Percentiles rank a stretch among this genome's conserved stretches.
phyloP scores from a whole-genome alignment of 2,888 invertebrate genomes.

The Hirudinaria manillensis region DNA sequence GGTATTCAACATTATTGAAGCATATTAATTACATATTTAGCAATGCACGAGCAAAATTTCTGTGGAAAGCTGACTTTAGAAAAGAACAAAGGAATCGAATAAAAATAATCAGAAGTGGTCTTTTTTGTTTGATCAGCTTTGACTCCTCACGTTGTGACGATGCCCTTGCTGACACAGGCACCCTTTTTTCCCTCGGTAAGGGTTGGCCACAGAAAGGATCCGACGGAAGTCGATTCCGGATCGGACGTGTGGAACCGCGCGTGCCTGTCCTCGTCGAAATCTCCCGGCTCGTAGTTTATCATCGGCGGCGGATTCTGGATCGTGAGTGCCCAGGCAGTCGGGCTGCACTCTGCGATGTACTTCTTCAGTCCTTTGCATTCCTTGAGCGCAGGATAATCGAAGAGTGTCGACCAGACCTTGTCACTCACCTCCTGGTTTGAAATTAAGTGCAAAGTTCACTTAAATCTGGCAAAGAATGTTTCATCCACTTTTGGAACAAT shows the following conservation, averaged over 20 bases:
- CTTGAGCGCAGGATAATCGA: slow-evolving; percentile 84
- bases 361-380: slow-evolving; percentile 67
- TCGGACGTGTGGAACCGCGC: slow-evolving; percentile 73
- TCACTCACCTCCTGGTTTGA: slow-evolving; percentile 59
- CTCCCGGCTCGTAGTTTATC: slow-evolving; percentile 59
- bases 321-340: slow-evolving; percentile 78
- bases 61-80: too few relatives aligned
- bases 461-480: too few relatives aligned
- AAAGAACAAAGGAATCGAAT: too few relatives aligned
- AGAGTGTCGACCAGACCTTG: slow-evolving; percentile 78
- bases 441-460: too few relatives aligned
- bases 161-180: slow-evolving; percentile 74
- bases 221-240: slow-evolving; percentile 68
- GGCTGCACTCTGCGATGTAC: slow-evolving; percentile 74
- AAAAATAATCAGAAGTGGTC: too few relatives aligned
- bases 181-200: slow-evolving; percentile 66
- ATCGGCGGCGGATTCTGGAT: slow-evolving; percentile 59
- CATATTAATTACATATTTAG: too few relatives aligned
- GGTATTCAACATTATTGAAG: too few relatives aligned
- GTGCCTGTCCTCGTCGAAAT: slow-evolving; percentile 70
- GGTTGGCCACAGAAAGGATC: slow-evolving; percentile 80
- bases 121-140: too few relatives aligned
- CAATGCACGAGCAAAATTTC: too few relatives aligned
- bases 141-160: slow-evolving; percentile 68
- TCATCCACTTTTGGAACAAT: neutral